A percentile compares a stretch with the other conserved stretches of the same genome.
These are phyloP conservation scores for Xestia c-nigrum DNA, from an alignment of 2,888 invertebrate genomes.

Conservation along the genomic window DNA sequence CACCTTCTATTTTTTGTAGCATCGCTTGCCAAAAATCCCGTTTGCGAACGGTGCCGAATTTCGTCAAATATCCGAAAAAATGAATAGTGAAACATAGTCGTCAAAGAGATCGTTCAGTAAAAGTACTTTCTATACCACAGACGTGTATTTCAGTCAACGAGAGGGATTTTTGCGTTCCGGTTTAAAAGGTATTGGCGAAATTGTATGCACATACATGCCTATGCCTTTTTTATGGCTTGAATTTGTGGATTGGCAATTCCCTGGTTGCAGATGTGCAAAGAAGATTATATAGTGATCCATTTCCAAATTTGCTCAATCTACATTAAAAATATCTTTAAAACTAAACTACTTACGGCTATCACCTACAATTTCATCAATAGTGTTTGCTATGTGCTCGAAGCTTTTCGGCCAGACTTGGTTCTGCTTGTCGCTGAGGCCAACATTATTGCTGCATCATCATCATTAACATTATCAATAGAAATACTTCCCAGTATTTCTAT, in stretches of 20 bases:
- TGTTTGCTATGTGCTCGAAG: background rate
- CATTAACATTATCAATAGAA: background rate
- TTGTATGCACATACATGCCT: background rate
- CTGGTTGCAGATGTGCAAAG: background rate
- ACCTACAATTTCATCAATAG: background rate
- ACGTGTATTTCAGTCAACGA: background rate
- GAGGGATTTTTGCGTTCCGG: background rate
- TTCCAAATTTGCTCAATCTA: background rate
- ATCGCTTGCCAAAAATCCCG: background rate
- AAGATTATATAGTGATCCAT: background rate
- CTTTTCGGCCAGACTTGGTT: background rate
- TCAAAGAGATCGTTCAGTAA: conserved; percentile 12
- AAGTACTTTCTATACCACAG: background rate
- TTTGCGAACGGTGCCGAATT: background rate
- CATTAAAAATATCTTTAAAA: background rate
- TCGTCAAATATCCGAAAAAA: background rate
- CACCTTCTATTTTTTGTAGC: background rate
- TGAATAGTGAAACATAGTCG: background rate
- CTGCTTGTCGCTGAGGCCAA: no score
- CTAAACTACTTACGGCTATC: background rate
- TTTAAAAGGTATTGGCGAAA: conserved; percentile 19
- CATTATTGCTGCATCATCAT: background rate
- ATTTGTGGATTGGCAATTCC: background rate
- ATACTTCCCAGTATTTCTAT: no score
- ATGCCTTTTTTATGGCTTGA: background rate